Conservation (phyloP, 2,797 vertebrate species). For the Chelonia mydas region DNA sequence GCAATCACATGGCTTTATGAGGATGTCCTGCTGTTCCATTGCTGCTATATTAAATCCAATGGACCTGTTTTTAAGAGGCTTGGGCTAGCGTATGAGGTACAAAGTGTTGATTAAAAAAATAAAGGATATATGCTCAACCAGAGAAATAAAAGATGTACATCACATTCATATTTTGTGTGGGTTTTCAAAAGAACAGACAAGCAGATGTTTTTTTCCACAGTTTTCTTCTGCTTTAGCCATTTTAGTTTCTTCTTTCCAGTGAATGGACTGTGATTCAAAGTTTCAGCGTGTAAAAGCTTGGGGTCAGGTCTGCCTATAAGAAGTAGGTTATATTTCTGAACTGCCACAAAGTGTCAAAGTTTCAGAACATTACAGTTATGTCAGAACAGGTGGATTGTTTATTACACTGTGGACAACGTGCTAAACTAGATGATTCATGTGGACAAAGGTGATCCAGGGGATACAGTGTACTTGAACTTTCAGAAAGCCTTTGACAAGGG, state of each 20-base stretch:
- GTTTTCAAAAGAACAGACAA: not conserved
- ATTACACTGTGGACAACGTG: not conserved
- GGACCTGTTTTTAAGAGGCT: not conserved
- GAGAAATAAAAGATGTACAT: not conserved
- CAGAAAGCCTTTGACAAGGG: not conserved
- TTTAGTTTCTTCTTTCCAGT: not conserved
- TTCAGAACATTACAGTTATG: not conserved
- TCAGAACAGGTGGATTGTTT: not conserved
- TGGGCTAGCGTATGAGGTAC: not conserved
- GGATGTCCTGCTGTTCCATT: not conserved
- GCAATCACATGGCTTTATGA: slow-evolving; percentile 15
- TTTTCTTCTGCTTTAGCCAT: not conserved
- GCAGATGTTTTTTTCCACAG: rapidly evolving
- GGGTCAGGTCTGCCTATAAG: not conserved
- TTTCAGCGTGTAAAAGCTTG: not conserved
- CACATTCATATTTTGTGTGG: not conserved
- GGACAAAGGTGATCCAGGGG: not conserved
- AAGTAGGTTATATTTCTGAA: not conserved
- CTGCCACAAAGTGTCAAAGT: not conserved
- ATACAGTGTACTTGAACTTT: not conserved
- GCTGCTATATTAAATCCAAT: not conserved
- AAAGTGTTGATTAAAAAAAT: not conserved
- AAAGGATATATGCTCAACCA: not conserved
- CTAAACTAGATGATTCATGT: not conserved
- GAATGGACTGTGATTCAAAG: not conserved